Percentiles rank a stretch among this genome's conserved stretches.
Conservation (phyloP, 2,113 vertebrate species). For the Sterna hirundo region DNA sequence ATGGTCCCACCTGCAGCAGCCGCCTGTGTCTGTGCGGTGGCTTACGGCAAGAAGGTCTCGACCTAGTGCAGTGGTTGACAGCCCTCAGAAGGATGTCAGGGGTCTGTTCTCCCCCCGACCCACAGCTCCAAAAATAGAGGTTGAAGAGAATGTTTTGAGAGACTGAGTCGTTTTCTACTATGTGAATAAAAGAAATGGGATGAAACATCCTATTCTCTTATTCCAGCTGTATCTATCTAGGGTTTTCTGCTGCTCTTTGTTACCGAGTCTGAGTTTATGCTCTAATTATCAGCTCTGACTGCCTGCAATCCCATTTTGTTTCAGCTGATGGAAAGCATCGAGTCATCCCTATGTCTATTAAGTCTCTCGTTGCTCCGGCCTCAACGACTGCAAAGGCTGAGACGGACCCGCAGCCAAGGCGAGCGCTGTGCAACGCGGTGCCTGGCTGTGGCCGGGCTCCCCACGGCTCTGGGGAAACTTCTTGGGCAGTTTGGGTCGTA, state of each 20-base stretch:
- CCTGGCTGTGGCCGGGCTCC: background rate
- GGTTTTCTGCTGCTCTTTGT: background rate
- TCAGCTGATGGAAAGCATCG: background rate
- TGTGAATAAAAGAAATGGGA: background rate
- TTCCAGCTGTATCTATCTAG: background rate
- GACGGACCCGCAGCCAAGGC: accelerated
- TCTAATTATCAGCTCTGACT: background rate
- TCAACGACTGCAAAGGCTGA: background rate
- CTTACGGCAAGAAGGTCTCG: background rate
- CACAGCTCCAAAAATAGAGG: accelerated
- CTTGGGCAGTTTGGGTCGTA: background rate
- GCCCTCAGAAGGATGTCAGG: too few species aligned
- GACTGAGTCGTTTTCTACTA: background rate
- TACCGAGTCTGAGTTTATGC: background rate
- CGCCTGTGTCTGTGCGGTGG: accelerated
- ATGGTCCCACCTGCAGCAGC: accelerated
- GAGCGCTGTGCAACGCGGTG: background rate
- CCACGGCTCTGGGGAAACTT: accelerated
- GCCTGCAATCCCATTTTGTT: background rate
- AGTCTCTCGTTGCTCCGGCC: background rate
- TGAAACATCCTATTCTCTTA: background rate
- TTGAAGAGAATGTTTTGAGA: background rate
- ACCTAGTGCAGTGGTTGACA: background rate
- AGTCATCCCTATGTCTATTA: background rate
- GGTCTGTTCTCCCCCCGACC: background rate